These are phyloP conservation scores for Aphis gossypii DNA, from an alignment of 1,140 invertebrate genomes.

Conservation along the genomic window DNA sequence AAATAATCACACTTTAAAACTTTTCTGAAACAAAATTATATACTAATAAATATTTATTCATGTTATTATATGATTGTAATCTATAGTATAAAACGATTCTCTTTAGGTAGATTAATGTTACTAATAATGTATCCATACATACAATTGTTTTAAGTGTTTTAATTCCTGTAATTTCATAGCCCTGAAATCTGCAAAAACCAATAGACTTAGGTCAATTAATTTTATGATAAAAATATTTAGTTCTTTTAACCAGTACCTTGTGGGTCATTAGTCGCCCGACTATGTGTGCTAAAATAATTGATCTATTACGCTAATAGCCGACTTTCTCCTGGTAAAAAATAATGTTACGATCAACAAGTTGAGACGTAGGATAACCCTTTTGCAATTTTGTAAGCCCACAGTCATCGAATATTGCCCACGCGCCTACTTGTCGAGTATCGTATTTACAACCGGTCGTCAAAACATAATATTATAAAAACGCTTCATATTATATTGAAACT, in stretches of 20 bases:
- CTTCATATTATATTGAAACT: not conserved
- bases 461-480: not conserved
- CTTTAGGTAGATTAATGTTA: not conserved
- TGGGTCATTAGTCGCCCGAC: not conserved
- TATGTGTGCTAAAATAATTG: slow-evolving; percentile 36
- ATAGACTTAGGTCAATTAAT: not conserved
- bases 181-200: not conserved
- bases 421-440: not conserved
- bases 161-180: not conserved
- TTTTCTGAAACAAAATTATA: not conserved
- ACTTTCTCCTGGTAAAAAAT: slow-evolving; percentile 33
- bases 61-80: not conserved
- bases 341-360: not conserved
- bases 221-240: not conserved
- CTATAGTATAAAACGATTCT: not conserved
- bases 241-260: not conserved
- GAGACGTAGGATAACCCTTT: slow-evolving; percentile 42
- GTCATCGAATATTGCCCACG: not conserved
- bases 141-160: not conserved
- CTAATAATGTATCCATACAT: not conserved
- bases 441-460: not conserved
- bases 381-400: slow-evolving; percentile 21
- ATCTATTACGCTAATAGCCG: not conserved
- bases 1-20: not conserved
- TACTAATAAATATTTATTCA: not conserved